Conservation (phyloP, 2,797 vertebrate species). For the Sorex maritimensis region DNA sequence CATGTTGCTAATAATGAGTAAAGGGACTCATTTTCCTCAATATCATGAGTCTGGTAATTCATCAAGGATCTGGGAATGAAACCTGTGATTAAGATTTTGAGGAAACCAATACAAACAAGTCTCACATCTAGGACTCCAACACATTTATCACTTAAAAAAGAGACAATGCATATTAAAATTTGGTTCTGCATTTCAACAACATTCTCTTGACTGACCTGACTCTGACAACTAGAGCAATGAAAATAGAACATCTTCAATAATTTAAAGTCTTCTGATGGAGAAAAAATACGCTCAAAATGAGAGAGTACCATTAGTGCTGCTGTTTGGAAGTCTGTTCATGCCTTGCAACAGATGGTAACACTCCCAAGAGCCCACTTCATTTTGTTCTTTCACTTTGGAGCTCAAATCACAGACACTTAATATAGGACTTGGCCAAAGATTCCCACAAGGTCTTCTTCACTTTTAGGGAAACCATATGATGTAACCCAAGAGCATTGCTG, state of each 20-base stretch:
- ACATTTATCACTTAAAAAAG: conserved; percentile 25
- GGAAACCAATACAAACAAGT: conserved; percentile 2
- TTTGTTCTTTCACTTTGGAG: conserved; percentile 51
- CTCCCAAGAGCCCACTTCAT: neutral
- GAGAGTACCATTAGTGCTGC: neutral
- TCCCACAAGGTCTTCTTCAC: neutral
- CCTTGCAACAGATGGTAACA: conserved; percentile 11
- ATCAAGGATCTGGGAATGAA: conserved; percentile 26
- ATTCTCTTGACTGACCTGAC: conserved; percentile 33
- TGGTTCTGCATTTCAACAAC: conserved; percentile 21
- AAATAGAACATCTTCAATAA: conserved; percentile 51
- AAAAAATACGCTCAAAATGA: conserved; percentile 30
- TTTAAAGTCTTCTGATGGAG: conserved; percentile 29
- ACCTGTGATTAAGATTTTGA: conserved; percentile 21
- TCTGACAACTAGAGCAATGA: conserved; percentile 41
- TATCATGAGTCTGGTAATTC: conserved; percentile 26
- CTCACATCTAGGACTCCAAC: neutral
- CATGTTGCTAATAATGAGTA: neutral
- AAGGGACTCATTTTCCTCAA: neutral
- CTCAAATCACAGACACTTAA: conserved; percentile 13
- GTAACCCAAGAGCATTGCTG: conserved; percentile 18
- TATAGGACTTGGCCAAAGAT: conserved; percentile 18
- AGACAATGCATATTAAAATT: conserved; percentile 41
- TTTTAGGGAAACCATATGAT: conserved; percentile 4
- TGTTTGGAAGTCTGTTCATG: conserved; percentile 49